Base-by-base conservation (phyloP, 2,113 vertebrate genomes). In the Mixornis gularis region DNA sequence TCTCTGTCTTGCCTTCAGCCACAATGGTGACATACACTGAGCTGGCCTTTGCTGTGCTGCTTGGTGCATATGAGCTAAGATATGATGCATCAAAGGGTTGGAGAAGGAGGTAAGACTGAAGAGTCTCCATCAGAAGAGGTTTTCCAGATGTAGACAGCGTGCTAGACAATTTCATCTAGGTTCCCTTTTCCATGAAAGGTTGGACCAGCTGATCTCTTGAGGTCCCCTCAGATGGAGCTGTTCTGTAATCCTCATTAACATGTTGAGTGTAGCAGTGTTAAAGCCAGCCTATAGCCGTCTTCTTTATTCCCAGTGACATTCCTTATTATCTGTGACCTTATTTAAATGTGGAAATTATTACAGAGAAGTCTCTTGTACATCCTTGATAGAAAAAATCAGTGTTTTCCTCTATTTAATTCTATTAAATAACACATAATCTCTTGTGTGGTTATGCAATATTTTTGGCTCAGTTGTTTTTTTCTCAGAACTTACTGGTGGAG, bases 141-240 rank as follows among this genome's bases (percentile, higher is more conserved):
- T 66, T 72, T 72, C 29, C 32, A 53, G 24, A 16, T 32, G 16
- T 3, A 41, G 29, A 43, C 17, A 56, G 26, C 17, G 17, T 43
- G 4, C 12, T 70, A 17, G 36, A 49, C 27, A 36, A 41, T 17
- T 13, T 60, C 2, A 4, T 65, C 19, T n/a, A 71, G 13, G 17
- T 29, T 59, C 4, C 24, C 27, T 60, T 70, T 76, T 9, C 38
- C 9, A 24, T 9, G 2, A 27, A 44, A 63, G 1, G 2, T 5
- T 52, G 13, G 30, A 46, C 27, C 2, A 53, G 43, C 3, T 43
- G 53, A 26, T 71, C 13, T 32, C 40, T 22, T 24, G 14, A 86
- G 21, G 25, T 59, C 3, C 9, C 2, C 16, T 43, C 27, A 58
- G 9, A 6, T 0, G 0, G 5, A 16, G 8, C 27, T 68, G 16